A percentile compares a stretch with the other conserved stretches of the same genome.
These are phyloP conservation scores for Sternotherus odoratus DNA, from an alignment of 2,797 vertebrate genomes.

Conservation along the genomic window DNA sequence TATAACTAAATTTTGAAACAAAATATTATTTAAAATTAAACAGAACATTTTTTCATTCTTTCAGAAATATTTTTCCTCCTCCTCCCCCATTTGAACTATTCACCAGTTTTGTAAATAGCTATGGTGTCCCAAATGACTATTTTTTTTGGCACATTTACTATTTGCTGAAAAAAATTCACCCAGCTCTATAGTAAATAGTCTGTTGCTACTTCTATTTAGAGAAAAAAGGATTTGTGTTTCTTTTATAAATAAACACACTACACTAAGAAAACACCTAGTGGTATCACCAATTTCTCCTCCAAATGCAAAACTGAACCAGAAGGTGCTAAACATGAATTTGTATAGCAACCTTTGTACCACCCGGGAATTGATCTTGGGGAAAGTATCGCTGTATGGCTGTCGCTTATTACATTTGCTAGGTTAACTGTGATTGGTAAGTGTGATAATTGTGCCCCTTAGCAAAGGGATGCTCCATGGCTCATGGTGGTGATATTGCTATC, in stretches of 20 bases:
- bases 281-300: not conserved
- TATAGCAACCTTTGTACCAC: not conserved
- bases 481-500: not conserved
- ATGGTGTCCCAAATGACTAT: not conserved
- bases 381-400: not conserved
- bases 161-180: not conserved
- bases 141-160: not conserved
- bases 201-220: not conserved
- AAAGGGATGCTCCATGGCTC: slow-evolving; percentile 44
- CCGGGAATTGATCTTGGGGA: not conserved
- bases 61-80: too few relatives aligned
- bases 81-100: not conserved
- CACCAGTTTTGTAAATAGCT: not conserved
- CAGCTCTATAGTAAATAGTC: not conserved
- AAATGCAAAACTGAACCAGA: not conserved
- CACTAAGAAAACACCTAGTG: not conserved
- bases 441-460: slow-evolving; percentile 10
- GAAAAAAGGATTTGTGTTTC: not conserved
- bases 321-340: not conserved
- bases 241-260: not conserved
- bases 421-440: slow-evolving; percentile 36
- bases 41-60: too few relatives aligned
- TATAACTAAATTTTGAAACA: not conserved
- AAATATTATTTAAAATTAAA: not conserved
- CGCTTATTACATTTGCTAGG: slow-evolving; percentile 53